These are phyloP conservation scores for Resseliella maxima DNA, from an alignment of 2,888 invertebrate genomes.

Conservation along the genomic window DNA sequence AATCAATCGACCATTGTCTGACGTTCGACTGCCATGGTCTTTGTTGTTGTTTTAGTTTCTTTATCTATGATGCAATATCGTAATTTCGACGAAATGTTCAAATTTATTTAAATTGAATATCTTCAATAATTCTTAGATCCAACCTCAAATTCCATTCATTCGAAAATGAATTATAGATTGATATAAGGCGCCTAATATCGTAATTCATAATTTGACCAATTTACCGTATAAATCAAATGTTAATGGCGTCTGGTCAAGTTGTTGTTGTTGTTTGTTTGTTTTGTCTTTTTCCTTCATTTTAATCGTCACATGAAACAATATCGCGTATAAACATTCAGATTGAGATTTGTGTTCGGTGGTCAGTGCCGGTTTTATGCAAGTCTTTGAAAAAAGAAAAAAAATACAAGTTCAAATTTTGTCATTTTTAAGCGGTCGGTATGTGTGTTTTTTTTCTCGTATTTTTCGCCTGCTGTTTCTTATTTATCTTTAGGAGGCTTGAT, in stretches of 20 bases:
- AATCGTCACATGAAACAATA: not conserved
- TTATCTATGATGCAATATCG: not conserved
- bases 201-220: not conserved
- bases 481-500: not conserved
- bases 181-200: not conserved
- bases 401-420: slow-evolving; percentile 37
- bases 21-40: not conserved
- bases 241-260: not conserved
- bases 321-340: not conserved
- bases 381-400: not conserved
- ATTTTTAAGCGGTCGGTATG: not conserved
- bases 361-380: slow-evolving; percentile 41
- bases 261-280: not conserved
- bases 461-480: not conserved
- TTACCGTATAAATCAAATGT: not conserved
- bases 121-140: no score
- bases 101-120: no score
- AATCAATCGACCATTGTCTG: slow-evolving; percentile 16
- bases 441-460: not conserved
- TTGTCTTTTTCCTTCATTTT: not conserved
- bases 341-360: not conserved
- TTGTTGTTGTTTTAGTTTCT: not conserved
- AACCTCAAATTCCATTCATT: no score
- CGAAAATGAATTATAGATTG: no score
- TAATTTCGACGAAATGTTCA: not conserved